These are phyloP conservation scores for Nephila pilipes DNA, from an alignment of 1,140 invertebrate species.

Conservation along the genomic window DNA sequence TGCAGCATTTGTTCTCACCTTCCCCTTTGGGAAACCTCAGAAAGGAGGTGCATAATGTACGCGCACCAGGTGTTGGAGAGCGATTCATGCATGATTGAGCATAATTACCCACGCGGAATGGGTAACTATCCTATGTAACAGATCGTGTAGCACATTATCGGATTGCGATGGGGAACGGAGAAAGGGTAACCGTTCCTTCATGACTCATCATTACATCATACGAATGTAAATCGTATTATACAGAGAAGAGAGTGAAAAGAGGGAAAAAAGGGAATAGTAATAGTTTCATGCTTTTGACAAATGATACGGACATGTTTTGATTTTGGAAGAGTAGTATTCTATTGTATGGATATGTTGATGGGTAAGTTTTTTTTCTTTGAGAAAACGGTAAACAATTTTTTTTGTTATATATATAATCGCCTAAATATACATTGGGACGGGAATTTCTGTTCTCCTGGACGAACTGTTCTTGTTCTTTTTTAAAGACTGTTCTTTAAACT, in stretches of 20 bases:
- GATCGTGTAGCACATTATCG: slow-evolving; percentile 31
- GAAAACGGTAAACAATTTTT: too few relatives aligned
- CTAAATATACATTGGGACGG: too few relatives aligned
- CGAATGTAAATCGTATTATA: neutral
- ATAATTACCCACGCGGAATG: neutral
- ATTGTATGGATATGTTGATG: too few relatives aligned
- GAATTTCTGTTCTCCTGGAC: too few relatives aligned
- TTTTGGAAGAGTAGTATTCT: neutral
- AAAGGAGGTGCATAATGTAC: neutral
- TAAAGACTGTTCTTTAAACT: too few relatives aligned
- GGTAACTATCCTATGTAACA: slow-evolving; percentile 25
- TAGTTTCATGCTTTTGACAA: neutral
- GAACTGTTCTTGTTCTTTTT: too few relatives aligned
- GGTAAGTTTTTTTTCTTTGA: too few relatives aligned
- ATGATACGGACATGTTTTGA: neutral
- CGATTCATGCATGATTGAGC: neutral
- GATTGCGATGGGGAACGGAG: neutral
- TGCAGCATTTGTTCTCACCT: neutral
- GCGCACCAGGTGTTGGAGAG: slow-evolving; percentile 11
- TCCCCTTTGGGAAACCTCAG: neutral
- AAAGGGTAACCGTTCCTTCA: neutral
- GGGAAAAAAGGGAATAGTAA: neutral
- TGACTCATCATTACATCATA: slow-evolving; percentile 24
- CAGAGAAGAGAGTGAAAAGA: neutral
- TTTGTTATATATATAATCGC: too few relatives aligned